These are phyloP conservation scores for Pogonocichla stellata DNA, from an alignment of 2,113 vertebrate genomes.

Conservation along the genomic window DNA sequence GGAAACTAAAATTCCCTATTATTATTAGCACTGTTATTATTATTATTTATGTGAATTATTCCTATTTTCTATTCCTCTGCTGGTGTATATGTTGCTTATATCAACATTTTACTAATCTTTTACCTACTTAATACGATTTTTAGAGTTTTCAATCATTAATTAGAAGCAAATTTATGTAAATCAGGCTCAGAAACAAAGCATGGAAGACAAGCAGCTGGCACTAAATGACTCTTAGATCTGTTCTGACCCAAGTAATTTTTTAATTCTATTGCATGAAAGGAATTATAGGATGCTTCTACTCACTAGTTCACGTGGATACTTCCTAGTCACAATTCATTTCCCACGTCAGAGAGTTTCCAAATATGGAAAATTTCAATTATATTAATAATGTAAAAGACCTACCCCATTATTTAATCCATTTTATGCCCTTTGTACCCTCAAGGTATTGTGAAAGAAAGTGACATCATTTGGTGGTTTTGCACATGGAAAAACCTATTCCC, in stretches of 20 bases:
- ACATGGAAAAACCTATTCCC: background rate
- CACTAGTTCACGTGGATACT: background rate
- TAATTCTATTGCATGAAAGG: background rate
- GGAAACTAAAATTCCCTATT: background rate
- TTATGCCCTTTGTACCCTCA: background rate
- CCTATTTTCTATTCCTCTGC: background rate
- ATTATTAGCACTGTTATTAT: background rate
- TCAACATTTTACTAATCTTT: background rate
- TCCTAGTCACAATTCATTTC: background rate
- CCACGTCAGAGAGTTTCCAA: background rate
- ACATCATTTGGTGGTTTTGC: background rate
- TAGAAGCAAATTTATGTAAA: background rate
- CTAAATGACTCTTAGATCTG: background rate
- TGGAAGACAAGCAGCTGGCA: background rate
- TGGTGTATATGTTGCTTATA: background rate
- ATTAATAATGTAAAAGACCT: background rate
- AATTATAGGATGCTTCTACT: background rate
- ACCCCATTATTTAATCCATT: background rate
- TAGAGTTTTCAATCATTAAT: background rate
- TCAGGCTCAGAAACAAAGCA: background rate
- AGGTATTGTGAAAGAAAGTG: background rate
- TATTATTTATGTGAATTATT: background rate
- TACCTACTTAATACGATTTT: background rate
- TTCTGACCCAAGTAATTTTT: background rate
- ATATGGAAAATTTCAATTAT: background rate